Evolutionary conservation across 2,113 vertebrate genomes (phyloP), one percentile per base, ranked within the genome.

Genomic region (Procavia capensis): DNA sequence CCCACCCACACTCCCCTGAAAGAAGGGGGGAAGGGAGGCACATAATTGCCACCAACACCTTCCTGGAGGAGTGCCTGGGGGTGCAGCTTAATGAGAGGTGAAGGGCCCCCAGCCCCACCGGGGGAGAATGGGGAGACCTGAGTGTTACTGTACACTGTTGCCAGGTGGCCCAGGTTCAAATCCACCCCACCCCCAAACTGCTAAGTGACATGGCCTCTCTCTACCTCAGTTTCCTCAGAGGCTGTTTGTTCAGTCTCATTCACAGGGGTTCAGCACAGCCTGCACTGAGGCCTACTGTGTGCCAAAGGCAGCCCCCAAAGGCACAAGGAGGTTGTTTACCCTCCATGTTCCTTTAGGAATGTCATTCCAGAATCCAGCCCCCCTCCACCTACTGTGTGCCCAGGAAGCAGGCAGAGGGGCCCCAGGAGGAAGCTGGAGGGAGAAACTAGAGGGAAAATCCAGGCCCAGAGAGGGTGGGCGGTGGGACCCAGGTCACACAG

Each of bases 401-500:
- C 36, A 31, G 47, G 70, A 68, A 94, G 29, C 11, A 3, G 5
- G 68, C 8, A 11, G 27, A 1, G 1, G 25, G 9, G 61, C 4
- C 16, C 16, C 7, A 11, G 34, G 24, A 80, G 39, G 36, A 76
- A 76, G 79, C 70, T 31, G 36, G 34, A 57, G 41, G 78, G 57
- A 3, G 17, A 20, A 24, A 29, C 63, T 29, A 24, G 27, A 64
- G 39, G 75, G 70, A 16, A 25, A 61, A 79, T 34, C 57, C 47
- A 17, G 79, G 75, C 68, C 80, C 87, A 89, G 96, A 95, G 92
- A 96, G 81, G 93, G 96, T 87, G 81, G 96, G 93, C 2, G 13
- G 75, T 41, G 0, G 1, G 70, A 14, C 80, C 95, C 91, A 93
- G 94, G 96, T 96, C 91, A 97, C 96, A 90, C 88, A 94, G 95